A percentile compares a stretch with the other conserved stretches of the same genome.
phyloP scores from a whole-genome alignment of 2,888 invertebrate genomes.

The Erebia palarica region DNA sequence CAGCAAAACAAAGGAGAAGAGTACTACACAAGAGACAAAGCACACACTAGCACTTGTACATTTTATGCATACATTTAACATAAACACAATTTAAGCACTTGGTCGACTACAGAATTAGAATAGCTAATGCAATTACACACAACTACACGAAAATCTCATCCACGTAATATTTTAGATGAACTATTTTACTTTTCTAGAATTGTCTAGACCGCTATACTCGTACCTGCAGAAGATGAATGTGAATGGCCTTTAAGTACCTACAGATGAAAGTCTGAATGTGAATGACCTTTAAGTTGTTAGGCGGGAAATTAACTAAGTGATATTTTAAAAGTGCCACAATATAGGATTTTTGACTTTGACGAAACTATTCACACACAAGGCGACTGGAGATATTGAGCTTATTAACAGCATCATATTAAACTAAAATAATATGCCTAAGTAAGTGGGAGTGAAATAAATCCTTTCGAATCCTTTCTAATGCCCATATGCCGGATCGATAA shows the following conservation, averaged over 20 bases:
- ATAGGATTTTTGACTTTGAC: too few relatives aligned
- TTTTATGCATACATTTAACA: conserved; percentile 3
- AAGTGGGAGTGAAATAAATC: neutral
- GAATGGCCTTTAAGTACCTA: neutral
- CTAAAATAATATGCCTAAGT: too few relatives aligned
- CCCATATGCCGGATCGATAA: neutral
- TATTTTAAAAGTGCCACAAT: too few relatives aligned
- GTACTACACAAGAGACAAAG: neutral
- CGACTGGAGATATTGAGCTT: too few relatives aligned
- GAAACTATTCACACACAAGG: too few relatives aligned
- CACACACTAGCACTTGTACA: neutral
- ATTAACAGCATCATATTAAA: too few relatives aligned
- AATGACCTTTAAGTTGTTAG: neutral
- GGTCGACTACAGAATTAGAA: conserved; percentile 7
- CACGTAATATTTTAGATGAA: conserved; percentile 2
- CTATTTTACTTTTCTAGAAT: neutral
- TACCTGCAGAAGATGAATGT: neutral
- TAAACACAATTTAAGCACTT: conserved; percentile 9
- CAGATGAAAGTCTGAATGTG: neutral
- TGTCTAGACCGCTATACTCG: conserved; percentile 6
- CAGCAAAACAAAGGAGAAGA: neutral
- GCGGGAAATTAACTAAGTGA: too few relatives aligned
- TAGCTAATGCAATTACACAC: conserved; percentile 10
- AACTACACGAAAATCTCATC: conserved; percentile 6
- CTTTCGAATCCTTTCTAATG: neutral